Conservation (phyloP, 2,797 vertebrate species). For the Hipposideros larvatus region DNA sequence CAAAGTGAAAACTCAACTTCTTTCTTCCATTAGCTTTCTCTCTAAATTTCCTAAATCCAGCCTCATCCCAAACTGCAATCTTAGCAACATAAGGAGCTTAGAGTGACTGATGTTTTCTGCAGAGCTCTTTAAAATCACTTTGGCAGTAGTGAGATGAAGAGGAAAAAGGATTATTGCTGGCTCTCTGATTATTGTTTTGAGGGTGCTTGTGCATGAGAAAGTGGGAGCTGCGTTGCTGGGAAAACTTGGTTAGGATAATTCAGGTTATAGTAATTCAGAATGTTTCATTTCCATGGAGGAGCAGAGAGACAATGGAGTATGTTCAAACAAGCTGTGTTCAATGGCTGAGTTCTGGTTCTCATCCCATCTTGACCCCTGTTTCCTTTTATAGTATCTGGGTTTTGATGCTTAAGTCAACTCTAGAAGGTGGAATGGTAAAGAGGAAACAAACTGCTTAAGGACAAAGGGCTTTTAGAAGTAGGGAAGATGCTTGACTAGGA, state of each 20-base stretch:
- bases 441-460: neutral
- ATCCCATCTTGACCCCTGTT: neutral
- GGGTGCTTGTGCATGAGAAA: neutral
- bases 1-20: neutral
- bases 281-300: neutral
- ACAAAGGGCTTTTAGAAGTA: neutral
- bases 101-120: neutral
- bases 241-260: neutral
- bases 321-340: neutral
- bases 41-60: neutral
- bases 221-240: neutral
- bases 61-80: neutral
- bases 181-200: neutral
- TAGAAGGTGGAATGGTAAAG: neutral
- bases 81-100: neutral
- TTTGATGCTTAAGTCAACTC: neutral
- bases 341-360: neutral
- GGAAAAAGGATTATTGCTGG: neutral
- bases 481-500: neutral
- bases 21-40: neutral
- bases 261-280: neutral
- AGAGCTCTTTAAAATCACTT: neutral
- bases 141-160: neutral
- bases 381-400: constrained; percentile 25
- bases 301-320: neutral